A percentile compares a stretch with the other conserved stretches of the same genome.
phyloP scores from a whole-genome alignment of 2,113 vertebrate genomes.

The Onychorhynchus coronatus region DNA sequence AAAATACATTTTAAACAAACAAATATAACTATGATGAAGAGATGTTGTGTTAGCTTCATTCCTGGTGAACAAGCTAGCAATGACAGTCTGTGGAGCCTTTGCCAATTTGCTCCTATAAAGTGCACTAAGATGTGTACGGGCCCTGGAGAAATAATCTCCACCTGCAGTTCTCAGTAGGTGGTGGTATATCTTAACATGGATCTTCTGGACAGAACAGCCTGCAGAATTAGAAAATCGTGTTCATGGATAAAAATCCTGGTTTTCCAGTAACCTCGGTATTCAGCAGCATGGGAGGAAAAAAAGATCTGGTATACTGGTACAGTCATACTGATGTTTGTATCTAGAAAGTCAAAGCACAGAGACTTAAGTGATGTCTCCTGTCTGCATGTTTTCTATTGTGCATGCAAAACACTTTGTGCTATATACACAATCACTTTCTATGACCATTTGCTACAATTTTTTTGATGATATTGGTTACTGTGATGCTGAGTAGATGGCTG shows the following conservation, averaged over 20 bases:
- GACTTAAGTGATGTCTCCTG: neutral
- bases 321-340: neutral
- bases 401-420: neutral
- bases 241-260: constrained; percentile 74
- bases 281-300: constrained; percentile 68
- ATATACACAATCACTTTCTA: neutral
- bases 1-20: neutral
- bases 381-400: neutral
- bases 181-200: constrained; percentile 63
- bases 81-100: neutral
- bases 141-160: neutral
- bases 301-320: constrained; percentile 39
- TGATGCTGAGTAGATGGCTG: neutral
- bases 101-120: neutral
- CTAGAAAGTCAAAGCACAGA: neutral
- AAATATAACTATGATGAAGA: neutral
- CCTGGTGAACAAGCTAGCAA: neutral
- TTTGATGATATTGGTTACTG: neutral
- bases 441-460: neutral
- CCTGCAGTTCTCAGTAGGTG: neutral
- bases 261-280: constrained; percentile 69
- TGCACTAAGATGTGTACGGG: rapidly evolving
- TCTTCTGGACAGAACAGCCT: constrained; percentile 78
- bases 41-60: neutral
- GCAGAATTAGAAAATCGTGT: constrained; percentile 73